Evolutionary conservation across 2,797 vertebrate species (phyloP), one percentile per base, ranked within the genome.

Genomic region (Todus mexicanus): DNA sequence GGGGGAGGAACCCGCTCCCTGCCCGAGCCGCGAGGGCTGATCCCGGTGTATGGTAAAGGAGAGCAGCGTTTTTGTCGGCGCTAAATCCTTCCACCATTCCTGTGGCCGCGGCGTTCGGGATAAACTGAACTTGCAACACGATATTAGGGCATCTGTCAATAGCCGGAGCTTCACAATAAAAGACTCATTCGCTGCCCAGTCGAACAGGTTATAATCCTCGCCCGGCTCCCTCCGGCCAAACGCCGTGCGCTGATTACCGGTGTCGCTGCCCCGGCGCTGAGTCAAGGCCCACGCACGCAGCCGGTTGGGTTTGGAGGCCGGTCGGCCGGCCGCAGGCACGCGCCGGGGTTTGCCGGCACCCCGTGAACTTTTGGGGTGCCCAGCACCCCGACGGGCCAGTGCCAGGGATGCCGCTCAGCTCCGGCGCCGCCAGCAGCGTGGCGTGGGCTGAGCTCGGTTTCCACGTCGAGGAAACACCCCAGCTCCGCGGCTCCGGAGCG

Each of bases 191-290:
- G 92, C 79, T 75, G 91, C 90, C 95, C 92, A 64, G 94, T 84
- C 35, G 15, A 93, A 92, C 95, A 93, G 94, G 95, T 95, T 94
- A 75, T 37, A 75, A 87, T 13, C 91, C 87, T 83, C 19, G 87
- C 89, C 72, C 7, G 16, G 16, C 87, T 85, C 89, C 89, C 89
- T 57, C 4, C 87, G 21, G 89, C 84, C 94, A 79, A 84, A 75
- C 2, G 63, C 91, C 75, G 9, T 75, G 72, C 95, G 75, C 47
- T 16, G 91, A 89, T 89, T 27, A 48, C 87, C 2, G 2, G 65
- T 2, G 29, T 56, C 22, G 94, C 93, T 9, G 5, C 92, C 79
- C 75, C 15, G 7, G 53, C 56, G 75, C 89, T 92, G 95, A 93
- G 72, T 95, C 89, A 87, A 94, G 71, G 91, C 65, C 92, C 57